Conservation (phyloP, 2,888 invertebrate species). For the Cantharis flavilabris region DNA sequence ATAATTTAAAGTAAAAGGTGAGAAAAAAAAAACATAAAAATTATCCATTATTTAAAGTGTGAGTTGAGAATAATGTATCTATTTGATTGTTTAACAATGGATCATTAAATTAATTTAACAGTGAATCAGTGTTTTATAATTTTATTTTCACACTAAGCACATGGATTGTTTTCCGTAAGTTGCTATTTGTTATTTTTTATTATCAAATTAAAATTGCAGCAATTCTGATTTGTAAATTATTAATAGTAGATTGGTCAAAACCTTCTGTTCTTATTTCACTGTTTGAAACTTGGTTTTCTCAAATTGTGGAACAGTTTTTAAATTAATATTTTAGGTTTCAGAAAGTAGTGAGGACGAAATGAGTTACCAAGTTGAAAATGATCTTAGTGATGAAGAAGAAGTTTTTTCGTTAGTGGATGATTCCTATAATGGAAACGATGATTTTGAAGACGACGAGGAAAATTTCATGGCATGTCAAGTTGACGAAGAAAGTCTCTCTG, state of each 20-base stretch:
- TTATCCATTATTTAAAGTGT: neutral
- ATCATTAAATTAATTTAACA: neutral
- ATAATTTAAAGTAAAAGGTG: neutral
- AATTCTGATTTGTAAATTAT: neutral
- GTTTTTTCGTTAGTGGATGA: neutral
- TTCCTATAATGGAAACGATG: constrained; percentile 61
- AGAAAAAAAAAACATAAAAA: neutral
- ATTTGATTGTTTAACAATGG: neutral
- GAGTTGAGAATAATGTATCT: neutral
- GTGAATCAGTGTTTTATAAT: neutral
- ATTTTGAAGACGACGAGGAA: constrained; percentile 82
- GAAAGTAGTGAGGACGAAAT: constrained; percentile 9
- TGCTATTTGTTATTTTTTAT: neutral
- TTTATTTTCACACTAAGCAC: neutral
- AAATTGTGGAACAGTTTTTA: neutral
- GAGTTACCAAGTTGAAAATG: neutral
- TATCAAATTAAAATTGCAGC: neutral
- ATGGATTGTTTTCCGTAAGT: neutral
- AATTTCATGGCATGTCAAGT: constrained; percentile 77
- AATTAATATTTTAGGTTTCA: neutral
- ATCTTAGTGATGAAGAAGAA: constrained; percentile 4
- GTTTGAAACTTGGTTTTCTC: neutral
- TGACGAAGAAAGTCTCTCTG: constrained; percentile 82
- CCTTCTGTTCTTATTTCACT: neutral
- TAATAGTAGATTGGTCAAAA: neutral